These are phyloP conservation scores for Steinernema hermaphroditum DNA, from an alignment of 2,888 invertebrate genomes.

Conservation along the genomic window DNA sequence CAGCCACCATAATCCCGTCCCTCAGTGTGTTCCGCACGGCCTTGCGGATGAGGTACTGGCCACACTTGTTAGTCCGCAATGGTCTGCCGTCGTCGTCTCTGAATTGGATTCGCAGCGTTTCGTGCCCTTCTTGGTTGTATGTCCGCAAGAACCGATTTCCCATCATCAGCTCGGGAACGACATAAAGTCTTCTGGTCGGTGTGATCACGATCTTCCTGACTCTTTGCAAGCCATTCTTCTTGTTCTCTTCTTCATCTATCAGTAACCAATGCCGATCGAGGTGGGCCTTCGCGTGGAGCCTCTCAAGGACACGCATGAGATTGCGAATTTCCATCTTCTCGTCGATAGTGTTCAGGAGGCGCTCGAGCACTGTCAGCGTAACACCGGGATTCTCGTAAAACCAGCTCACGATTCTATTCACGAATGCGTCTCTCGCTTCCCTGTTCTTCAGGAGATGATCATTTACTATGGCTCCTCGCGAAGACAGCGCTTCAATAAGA, in stretches of 20 bases:
- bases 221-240: background rate
- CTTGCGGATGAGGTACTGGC: slow-evolving; percentile 43
- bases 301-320: background rate
- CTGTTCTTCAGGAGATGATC: slow-evolving; percentile 40
- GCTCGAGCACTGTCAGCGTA: slow-evolving; percentile 44
- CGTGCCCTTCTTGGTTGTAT: slow-evolving; percentile 38
- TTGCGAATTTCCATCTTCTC: slow-evolving; percentile 36
- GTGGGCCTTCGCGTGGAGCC: background rate
- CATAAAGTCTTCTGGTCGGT: slow-evolving; percentile 59
- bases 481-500: slow-evolving; percentile 41
- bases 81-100: slow-evolving; percentile 47
- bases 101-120: slow-evolving; percentile 56
- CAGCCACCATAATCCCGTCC: slow-evolving; percentile 43
- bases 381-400: slow-evolving; percentile 36
- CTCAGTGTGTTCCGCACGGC: slow-evolving; percentile 48
- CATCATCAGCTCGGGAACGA: slow-evolving; percentile 64
- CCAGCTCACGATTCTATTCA: slow-evolving; percentile 31
- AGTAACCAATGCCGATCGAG: background rate
- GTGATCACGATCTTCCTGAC: slow-evolving; percentile 51
- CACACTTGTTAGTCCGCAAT: slow-evolving; percentile 48
- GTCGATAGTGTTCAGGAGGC: slow-evolving; percentile 42
- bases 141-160: slow-evolving; percentile 63
- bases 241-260: background rate
- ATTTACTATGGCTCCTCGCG: slow-evolving; percentile 42
- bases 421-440: slow-evolving; percentile 33